Conservation (phyloP, 1,140 invertebrate genomes). For the Anastatus disparis region DNA sequence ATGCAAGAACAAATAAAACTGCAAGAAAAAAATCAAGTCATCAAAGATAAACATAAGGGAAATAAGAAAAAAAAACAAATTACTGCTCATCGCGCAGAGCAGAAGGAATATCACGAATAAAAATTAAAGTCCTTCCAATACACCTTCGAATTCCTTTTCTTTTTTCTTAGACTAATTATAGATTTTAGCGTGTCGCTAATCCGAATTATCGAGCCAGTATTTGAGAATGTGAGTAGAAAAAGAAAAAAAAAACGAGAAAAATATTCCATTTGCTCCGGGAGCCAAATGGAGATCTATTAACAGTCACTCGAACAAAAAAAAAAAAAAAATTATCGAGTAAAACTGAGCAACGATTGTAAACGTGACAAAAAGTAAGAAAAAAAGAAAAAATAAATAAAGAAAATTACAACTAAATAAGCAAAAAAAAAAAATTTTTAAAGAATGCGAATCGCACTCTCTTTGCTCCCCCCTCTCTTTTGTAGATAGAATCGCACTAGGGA, state of each 20-base stretch:
- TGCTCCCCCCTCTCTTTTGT: slow-evolving; percentile 56
- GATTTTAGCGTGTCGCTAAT: slow-evolving; percentile 38
- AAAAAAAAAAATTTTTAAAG: not conserved
- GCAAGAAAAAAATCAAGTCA: too few relatives aligned
- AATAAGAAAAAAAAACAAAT: not conserved
- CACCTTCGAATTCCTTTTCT: slow-evolving; percentile 17
- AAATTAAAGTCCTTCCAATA: slow-evolving; percentile 11
- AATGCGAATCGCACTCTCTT: slow-evolving; percentile 30
- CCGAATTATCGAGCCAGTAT: slow-evolving; percentile 43
- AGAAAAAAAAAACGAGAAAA: not conserved
- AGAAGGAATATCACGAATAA: slow-evolving; percentile 22
- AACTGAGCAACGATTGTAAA: not conserved
- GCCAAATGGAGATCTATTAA: too few relatives aligned
- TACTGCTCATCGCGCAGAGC: slow-evolving; percentile 13
- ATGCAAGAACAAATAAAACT: too few relatives aligned
- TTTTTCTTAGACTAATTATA: slow-evolving; percentile 35
- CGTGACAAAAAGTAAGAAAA: not conserved
- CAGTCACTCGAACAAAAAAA: too few relatives aligned
- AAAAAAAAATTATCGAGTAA: too few relatives aligned
- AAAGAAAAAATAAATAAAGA: too few relatives aligned
- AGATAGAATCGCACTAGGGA: slow-evolving; percentile 59
- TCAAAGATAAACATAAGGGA: too few relatives aligned
- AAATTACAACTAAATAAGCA: not conserved
- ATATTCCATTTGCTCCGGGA: slow-evolving; percentile 24
- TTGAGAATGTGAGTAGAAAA: slow-evolving; percentile 19